Base-by-base conservation (phyloP, 2,113 vertebrate species). In the Odontesthes bonariensis region DNA sequence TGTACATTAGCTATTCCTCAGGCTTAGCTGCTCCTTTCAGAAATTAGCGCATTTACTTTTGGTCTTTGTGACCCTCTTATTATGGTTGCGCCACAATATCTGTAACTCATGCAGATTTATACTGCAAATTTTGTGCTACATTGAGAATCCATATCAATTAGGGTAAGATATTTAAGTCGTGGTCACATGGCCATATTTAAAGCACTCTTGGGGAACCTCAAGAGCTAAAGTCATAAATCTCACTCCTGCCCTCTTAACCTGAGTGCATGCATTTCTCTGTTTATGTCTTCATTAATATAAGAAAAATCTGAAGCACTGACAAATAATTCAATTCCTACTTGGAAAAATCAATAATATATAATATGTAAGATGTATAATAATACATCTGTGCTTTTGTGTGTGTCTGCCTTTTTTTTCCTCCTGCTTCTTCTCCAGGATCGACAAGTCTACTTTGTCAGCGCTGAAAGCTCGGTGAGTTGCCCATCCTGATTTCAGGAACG, bases 401-500 rank as follows among this genome's bases (percentile, higher is more conserved):
- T 84, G 46, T 79, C 35, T 79, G 12, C 44, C 20, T 82, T 10
- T 27, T n/a, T 73, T 16, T 68, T 35, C 78, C 55, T 64, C 47
- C 42, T 54, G 63, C 35, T 62, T 44, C 20, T 9, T 71, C 51
- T 70, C 20, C 77, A 92, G 91, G 91, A 89, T 91, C 57, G 90
- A 92, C 74, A 91, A 91, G 77, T 82, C 86, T 17, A 86, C 82
- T 53, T 42, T 90, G 75, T 71, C 85, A 40, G 80, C 72, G 32
- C 81, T 92, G 42, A 92, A 60, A 84, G 54, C 88, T 16, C 82
- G 89, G 91, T 92, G 64, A 89, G 91, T 69, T 68, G 33, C 20
- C 38, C 19, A 60, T 60, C 17, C 57, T 76, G 49, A n/a, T 0
- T 76, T 57, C 16, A 35, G 4, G 27, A 59, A 59, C 42, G 9